These are phyloP conservation scores for Congeria kusceri DNA, from an alignment of 2,888 invertebrate species.

Conservation along the genomic window DNA sequence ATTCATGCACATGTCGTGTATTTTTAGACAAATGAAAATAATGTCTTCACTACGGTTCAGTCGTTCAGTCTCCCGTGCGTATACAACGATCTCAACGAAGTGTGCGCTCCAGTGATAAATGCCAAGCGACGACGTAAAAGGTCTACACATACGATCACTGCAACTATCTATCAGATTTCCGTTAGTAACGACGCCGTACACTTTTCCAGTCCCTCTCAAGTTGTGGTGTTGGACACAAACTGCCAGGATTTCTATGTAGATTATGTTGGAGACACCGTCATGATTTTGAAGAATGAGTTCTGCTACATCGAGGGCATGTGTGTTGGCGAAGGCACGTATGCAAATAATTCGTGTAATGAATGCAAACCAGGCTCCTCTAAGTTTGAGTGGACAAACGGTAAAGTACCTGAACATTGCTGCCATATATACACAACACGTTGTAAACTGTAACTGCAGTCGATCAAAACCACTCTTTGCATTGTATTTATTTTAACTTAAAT, in stretches of 20 bases:
- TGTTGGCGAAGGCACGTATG: neutral
- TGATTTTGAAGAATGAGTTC: slow-evolving; percentile 21
- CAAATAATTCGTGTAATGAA: neutral
- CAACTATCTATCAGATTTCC: neutral
- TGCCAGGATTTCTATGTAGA: slow-evolving; percentile 1
- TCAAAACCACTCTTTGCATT: too few species aligned
- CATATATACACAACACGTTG: too few species aligned
- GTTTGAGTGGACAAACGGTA: slow-evolving; percentile 7
- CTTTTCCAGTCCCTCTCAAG: neutral
- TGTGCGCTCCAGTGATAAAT: neutral
- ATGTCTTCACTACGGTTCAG: neutral
- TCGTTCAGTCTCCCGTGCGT: neutral
- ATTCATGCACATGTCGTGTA: too few species aligned
- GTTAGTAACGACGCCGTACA: neutral
- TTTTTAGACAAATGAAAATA: neutral
- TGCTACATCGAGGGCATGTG: slow-evolving; percentile 32
- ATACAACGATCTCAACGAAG: slow-evolving; percentile 1
- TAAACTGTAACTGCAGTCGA: too few species aligned
- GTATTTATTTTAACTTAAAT: too few species aligned
- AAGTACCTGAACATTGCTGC: too few species aligned
- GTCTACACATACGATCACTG: neutral
- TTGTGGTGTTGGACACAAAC: neutral
- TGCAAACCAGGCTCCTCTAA: neutral
- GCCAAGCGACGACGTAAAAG: neutral
- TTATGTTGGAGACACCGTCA: slow-evolving; percentile 1